Base-by-base conservation (phyloP, 1,140 invertebrate genomes). In the Contarinia nasturtii region DNA sequence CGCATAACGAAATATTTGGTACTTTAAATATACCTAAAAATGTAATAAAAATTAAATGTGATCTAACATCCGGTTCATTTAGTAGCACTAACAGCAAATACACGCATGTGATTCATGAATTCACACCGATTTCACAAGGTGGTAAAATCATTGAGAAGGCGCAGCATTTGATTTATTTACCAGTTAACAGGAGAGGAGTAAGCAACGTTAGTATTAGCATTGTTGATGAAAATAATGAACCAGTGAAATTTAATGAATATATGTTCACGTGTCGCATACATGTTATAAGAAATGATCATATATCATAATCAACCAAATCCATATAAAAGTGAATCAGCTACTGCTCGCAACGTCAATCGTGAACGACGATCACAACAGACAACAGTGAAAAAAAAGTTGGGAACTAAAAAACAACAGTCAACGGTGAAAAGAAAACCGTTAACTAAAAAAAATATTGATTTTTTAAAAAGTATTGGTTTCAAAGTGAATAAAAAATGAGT, bases 1-100 rank as follows among this genome's bases (percentile, higher is more conserved):
- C 53, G 33, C 60, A 58, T 45, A 55, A 64, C 53, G 57, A 55
- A 14, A 61, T 62, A 17, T 56, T 56, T 15, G 62, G 62, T 50
- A 53, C 61, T 43, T 50, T 57, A 52, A 10, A 36, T 22, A 46
- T 46, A 11, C 52, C 52, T 50, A 33, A 54, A 7, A 57, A 55
- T 46, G 20, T 45, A 2, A 44, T 55, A 34, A 27, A 38, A 11
- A 44, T 55, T 33, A 49, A 57, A 44, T 55, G 55, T 44, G 56
- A 55, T 51, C 48, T 57, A 43, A 41, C 49, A 45, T 50, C 17
- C 0, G 54, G 55, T 27, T 52, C 55, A 14, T 64, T 54, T 46
- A 55, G 48, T n/a, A n/a, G n/a, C n/a, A n/a, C n/a, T 12, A 59
- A 63, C 51, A 52, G 50, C 15, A 33, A 44, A 37, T 38, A 46